Percentiles rank a stretch among this genome's conserved stretches.
phyloP scores from a whole-genome alignment of 2,113 vertebrate species.

The Canis aureus region DNA sequence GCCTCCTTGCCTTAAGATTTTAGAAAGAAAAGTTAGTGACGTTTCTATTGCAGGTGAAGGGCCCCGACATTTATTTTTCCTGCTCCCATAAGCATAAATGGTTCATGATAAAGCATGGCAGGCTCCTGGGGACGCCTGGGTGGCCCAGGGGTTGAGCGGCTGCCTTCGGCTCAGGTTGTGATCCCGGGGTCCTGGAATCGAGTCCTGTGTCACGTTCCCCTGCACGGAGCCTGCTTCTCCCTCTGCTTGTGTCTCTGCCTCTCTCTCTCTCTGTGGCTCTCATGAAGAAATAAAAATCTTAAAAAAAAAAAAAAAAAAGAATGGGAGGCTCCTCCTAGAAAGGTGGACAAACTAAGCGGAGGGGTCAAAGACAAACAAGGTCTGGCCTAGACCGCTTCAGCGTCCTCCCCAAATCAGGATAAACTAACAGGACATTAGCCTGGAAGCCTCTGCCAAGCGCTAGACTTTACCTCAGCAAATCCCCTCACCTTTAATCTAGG shows the following conservation, averaged over 20 bases:
- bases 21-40: slow-evolving; percentile 22
- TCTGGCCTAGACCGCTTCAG: not conserved
- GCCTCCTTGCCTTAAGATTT: slow-evolving; percentile 30
- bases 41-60: not conserved
- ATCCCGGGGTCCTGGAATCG: no score
- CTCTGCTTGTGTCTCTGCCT: no score
- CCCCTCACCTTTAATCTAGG: not conserved
- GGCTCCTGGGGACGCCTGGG: no score
- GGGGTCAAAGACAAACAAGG: not conserved
- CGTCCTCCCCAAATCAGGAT: not conserved
- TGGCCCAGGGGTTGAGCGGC: no score
- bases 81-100: not conserved
- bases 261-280: no score
- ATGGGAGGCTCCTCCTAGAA: not conserved
- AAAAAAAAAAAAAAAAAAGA: no score
- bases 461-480: not conserved
- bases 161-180: no score
- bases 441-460: not conserved
- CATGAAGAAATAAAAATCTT: no score
- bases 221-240: no score
- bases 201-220: no score
- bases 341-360: not conserved
- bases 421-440: not conserved
- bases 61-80: not conserved
- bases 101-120: not conserved